phyloP scores from a whole-genome alignment of 92 coral and sea anemone genomes.

The Phenganax subtilis region DNA sequence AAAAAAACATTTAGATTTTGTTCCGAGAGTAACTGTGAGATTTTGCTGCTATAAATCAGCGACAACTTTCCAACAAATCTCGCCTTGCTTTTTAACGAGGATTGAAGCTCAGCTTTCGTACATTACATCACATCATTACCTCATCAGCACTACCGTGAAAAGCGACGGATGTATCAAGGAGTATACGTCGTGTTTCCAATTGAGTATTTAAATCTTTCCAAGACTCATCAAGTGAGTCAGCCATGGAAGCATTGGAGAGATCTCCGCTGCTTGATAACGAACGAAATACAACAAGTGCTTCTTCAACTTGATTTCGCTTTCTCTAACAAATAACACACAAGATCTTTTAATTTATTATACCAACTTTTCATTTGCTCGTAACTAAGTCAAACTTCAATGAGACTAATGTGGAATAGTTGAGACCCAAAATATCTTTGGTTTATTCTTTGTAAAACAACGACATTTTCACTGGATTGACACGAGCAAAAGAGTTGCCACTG shows the following conservation, averaged over 20 bases:
- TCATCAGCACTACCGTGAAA: conserved; percentile 91
- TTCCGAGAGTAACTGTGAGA: no score
- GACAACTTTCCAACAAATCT: neutral
- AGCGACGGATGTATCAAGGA: conserved; percentile 93
- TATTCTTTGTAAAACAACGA: no score
- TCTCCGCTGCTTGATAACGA: conserved; percentile 38
- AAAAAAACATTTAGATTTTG: no score
- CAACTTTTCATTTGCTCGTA: no score
- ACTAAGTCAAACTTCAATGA: neutral
- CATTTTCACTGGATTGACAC: no score
- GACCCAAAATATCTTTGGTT: no score
- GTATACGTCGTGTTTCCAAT: conserved; percentile 81
- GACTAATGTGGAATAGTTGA: neutral
- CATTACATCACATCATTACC: conserved; percentile 48
- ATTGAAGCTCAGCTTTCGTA: neutral
- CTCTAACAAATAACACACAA: conserved; percentile 45
- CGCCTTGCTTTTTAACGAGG: neutral
- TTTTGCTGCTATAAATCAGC: no score
- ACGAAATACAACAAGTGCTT: conserved; percentile 43
- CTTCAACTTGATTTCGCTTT: conserved; percentile 64
- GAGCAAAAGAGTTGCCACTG: no score
- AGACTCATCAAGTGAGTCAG: conserved; percentile 87
- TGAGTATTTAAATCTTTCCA: conserved; percentile 91
- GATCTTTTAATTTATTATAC: neutral
- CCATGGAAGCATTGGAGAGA: conserved; percentile 59